These are phyloP conservation scores for Notodonta ziczac DNA, from an alignment of 2,888 invertebrate genomes.

Conservation along the genomic window DNA sequence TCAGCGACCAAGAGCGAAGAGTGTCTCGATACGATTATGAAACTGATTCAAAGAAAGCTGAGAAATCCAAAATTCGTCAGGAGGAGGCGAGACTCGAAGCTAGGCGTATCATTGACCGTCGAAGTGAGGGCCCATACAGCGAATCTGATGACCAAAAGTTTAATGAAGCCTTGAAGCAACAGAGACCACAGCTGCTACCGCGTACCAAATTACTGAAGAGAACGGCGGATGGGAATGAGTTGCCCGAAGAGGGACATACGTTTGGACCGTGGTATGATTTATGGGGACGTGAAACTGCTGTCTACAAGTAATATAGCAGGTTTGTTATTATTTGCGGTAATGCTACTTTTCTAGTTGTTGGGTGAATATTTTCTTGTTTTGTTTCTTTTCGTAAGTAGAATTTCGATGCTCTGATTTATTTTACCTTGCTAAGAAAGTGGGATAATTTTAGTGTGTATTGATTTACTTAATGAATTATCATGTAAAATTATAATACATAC, in stretches of 20 bases:
- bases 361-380: slow-evolving; percentile 16
- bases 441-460: too few relatives aligned
- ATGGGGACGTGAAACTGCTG: slow-evolving; percentile 91
- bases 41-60: slow-evolving; percentile 82
- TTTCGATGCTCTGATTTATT: slow-evolving; percentile 8
- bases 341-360: slow-evolving; percentile 5
- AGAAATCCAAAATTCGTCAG: slow-evolving; percentile 78
- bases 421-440: too few relatives aligned
- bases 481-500: too few relatives aligned
- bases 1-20: slow-evolving; percentile 74
- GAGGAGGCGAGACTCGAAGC: slow-evolving; percentile 78
- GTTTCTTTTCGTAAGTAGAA: slow-evolving; percentile 14
- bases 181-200: slow-evolving; percentile 86
- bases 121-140: slow-evolving; percentile 75
- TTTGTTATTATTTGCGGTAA: slow-evolving; percentile 45
- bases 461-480: too few relatives aligned
- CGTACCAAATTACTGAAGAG: slow-evolving; percentile 88
- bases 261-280: slow-evolving; percentile 96
- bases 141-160: slow-evolving; percentile 84
- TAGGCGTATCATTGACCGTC: slow-evolving; percentile 68
- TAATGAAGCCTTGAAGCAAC: slow-evolving; percentile 78
- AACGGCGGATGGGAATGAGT: slow-evolving; percentile 74
- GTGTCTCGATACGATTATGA: slow-evolving; percentile 78
- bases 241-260: slow-evolving; percentile 87
- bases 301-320: slow-evolving; percentile 78